Conservation (phyloP, 92 coral and sea anemone genomes). For the Scolanthus callimorphus region DNA sequence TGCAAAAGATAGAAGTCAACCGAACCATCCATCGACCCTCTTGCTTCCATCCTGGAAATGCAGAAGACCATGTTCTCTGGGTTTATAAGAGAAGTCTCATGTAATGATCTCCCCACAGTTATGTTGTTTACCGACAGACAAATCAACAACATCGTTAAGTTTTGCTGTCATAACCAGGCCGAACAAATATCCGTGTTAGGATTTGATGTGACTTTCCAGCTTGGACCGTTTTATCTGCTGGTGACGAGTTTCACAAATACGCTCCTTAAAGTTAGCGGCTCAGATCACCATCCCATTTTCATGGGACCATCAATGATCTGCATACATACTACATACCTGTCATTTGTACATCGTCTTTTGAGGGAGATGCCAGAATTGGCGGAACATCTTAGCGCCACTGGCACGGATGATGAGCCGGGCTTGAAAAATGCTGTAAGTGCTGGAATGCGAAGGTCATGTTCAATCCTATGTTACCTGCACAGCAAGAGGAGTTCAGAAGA, state of each 20-base stretch:
- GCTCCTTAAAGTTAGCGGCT: slow-evolving; percentile 24
- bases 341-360: slow-evolving; percentile 51
- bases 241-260: slow-evolving; percentile 61
- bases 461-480: slow-evolving; percentile 53
- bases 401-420: slow-evolving; percentile 44
- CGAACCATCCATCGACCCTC: slow-evolving; percentile 25
- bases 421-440: slow-evolving; percentile 41
- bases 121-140: slow-evolving; percentile 66
- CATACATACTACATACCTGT: slow-evolving; percentile 52
- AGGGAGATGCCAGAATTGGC: slow-evolving; percentile 57
- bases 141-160: slow-evolving; percentile 41
- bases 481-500: slow-evolving; percentile 22
- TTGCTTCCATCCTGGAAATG: slow-evolving; percentile 49
- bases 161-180: slow-evolving; percentile 41
- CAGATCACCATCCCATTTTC: slow-evolving; percentile 22
- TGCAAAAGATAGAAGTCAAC: neutral
- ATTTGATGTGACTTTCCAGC: slow-evolving; percentile 63
- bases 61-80: slow-evolving; percentile 54
- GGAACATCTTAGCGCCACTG: slow-evolving; percentile 31
- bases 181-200: slow-evolving; percentile 55
- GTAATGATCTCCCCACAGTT: slow-evolving; percentile 65
- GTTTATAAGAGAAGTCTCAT: slow-evolving; percentile 39
- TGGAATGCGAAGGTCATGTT: slow-evolving; percentile 29
- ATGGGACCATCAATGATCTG: slow-evolving; percentile 47
- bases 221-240: slow-evolving; percentile 73